phyloP scores from a whole-genome alignment of 2,888 invertebrate species.

The Leucozona laternaria region DNA sequence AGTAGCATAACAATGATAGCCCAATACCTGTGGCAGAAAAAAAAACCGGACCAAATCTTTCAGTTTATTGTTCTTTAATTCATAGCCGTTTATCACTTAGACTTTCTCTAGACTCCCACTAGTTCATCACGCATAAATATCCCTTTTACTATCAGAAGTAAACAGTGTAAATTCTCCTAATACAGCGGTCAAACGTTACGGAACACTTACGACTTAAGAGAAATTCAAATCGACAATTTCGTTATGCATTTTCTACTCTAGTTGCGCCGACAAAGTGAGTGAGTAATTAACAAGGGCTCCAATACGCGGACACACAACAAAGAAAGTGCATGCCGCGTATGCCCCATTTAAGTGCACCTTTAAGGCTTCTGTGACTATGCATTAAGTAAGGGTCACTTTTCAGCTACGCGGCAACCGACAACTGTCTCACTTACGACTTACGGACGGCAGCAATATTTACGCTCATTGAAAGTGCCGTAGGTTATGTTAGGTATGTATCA shows the following conservation, averaged over 20 bases:
- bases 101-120: neutral
- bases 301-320: conserved; percentile 22
- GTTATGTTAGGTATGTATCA: conserved; percentile 2
- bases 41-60: neutral
- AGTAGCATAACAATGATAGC: no score
- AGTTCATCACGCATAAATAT: neutral
- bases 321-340: conserved; percentile 47
- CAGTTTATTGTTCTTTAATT: neutral
- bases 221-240: conserved; percentile 54
- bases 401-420: neutral
- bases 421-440: conserved; percentile 24
- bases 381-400: conserved; percentile 51
- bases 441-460: conserved; percentile 26
- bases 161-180: neutral
- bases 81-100: neutral
- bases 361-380: conserved; percentile 30
- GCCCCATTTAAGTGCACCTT: conserved; percentile 24
- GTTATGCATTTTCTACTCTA: conserved; percentile 60
- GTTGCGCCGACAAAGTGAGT: conserved; percentile 60
- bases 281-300: conserved; percentile 60
- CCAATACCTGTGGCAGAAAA: neutral
- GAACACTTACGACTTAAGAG: conserved; percentile 38
- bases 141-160: conserved; percentile 8
- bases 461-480: conserved; percentile 50
- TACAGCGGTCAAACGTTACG: conserved; percentile 54